These are phyloP conservation scores for Oryzias javanicus DNA, from an alignment of 2,113 vertebrate species.

Conservation along the genomic window DNA sequence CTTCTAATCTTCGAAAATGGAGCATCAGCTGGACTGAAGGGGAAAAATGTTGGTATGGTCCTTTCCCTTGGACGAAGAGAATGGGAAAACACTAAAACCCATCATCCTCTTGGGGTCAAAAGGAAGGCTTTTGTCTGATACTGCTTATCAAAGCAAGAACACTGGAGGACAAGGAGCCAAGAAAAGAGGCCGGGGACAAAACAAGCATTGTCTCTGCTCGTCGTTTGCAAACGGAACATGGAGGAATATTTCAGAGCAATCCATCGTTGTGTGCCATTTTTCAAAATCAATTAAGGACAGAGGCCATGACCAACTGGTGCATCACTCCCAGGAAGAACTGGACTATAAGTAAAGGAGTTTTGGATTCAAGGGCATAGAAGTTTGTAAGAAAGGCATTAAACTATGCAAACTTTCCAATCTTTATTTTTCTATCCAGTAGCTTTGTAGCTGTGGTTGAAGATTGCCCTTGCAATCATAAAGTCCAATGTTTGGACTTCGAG, in stretches of 20 bases:
- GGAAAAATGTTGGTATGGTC: slow-evolving; percentile 55
- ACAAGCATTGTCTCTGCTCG: slow-evolving; percentile 37
- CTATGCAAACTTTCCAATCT: background rate
- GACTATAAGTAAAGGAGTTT: slow-evolving; percentile 10
- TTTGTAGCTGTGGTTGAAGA: background rate
- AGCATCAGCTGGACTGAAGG: slow-evolving; percentile 43
- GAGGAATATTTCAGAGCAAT: slow-evolving; percentile 37
- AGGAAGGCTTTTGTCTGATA: slow-evolving; percentile 48
- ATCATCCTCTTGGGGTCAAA: slow-evolving; percentile 43
- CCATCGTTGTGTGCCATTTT: slow-evolving; percentile 40
- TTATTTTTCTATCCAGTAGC: no score
- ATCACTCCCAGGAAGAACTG: slow-evolving; percentile 12
- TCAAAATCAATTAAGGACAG: slow-evolving; percentile 72
- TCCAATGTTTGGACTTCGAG: slow-evolving; percentile 2
- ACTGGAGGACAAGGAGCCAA: slow-evolving; percentile 60
- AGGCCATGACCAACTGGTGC: slow-evolving; percentile 37
- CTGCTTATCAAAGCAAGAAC: slow-evolving; percentile 71
- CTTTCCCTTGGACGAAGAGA: slow-evolving; percentile 53
- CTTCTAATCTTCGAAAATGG: slow-evolving; percentile 68
- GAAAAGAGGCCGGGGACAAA: slow-evolving; percentile 60
- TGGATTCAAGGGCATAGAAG: slow-evolving; percentile 52
- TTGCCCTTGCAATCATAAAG: background rate
- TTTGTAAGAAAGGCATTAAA: slow-evolving; percentile 36
- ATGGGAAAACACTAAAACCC: slow-evolving; percentile 71
- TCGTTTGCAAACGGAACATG: slow-evolving; percentile 42